Conservation (phyloP, 2,888 invertebrate genomes). For the Phrixothrix hirtus region DNA sequence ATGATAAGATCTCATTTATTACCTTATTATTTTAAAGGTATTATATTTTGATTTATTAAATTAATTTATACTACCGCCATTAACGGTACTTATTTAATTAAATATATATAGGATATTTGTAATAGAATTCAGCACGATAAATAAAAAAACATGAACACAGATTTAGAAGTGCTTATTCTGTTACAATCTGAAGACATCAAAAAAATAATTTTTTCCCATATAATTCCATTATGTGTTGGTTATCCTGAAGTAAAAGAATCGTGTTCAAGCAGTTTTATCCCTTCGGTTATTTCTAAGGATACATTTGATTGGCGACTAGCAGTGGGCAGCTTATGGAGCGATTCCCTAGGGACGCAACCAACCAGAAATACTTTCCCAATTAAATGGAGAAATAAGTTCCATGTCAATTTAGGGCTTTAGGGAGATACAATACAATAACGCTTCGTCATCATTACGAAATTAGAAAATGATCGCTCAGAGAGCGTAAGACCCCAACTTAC, state of each 20-base stretch:
- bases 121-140: too few relatives aligned
- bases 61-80: too few relatives aligned
- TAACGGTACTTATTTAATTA: too few relatives aligned
- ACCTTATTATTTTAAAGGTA: too few relatives aligned
- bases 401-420: slow-evolving; percentile 31
- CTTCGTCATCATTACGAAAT: slow-evolving; percentile 30
- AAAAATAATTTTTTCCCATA: too few relatives aligned
- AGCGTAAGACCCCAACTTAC: background rate
- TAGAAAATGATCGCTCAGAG: slow-evolving; percentile 21
- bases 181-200: too few relatives aligned
- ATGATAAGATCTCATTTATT: too few relatives aligned
- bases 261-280: slow-evolving; percentile 11
- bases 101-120: too few relatives aligned
- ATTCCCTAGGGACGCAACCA: slow-evolving; percentile 25
- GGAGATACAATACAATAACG: slow-evolving; percentile 30
- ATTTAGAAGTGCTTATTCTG: too few relatives aligned
- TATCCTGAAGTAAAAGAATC: slow-evolving; percentile 8
- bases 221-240: too few relatives aligned
- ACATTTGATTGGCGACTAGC: slow-evolving; percentile 30
- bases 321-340: slow-evolving; percentile 22
- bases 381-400: slow-evolving; percentile 33
- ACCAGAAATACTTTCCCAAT: slow-evolving; percentile 32
- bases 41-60: too few relatives aligned
- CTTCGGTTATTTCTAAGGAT: slow-evolving; percentile 26
- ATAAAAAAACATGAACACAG: too few relatives aligned